Percentiles rank a stretch among this genome's conserved stretches.
Conservation (phyloP, 2,888 invertebrate species). For the Rutpela maculata region DNA sequence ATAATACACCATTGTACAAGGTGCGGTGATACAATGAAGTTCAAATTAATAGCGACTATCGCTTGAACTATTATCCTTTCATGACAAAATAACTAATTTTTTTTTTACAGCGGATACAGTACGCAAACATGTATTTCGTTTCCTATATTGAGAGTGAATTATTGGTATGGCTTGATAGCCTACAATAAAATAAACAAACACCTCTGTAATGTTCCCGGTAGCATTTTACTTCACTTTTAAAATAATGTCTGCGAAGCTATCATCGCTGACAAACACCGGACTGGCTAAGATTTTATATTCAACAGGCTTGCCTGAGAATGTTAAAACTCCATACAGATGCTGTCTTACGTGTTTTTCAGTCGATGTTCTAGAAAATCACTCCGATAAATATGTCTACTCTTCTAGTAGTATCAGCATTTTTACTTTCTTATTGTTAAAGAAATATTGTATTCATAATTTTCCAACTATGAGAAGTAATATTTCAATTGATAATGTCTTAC, state of each 20-base stretch:
- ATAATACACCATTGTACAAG: too few relatives aligned
- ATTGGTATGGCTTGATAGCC: constrained; percentile 42
- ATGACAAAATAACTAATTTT: constrained; percentile 36
- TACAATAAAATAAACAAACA: constrained; percentile 50
- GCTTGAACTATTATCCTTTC: not conserved
- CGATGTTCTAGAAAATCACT: not conserved
- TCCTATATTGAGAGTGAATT: constrained; percentile 49
- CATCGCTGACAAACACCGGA: constrained; percentile 22
- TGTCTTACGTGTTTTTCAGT: not conserved
- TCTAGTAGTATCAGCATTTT: not conserved
- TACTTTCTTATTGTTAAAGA: not conserved
- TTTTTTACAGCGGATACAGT: constrained; percentile 43
- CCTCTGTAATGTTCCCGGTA: constrained; percentile 40
- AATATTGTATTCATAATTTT: too few relatives aligned
- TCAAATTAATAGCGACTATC: not conserved
- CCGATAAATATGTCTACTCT: not conserved
- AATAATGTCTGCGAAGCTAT: constrained; percentile 22
- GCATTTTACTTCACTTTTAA: constrained; percentile 23
- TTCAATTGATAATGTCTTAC: too few relatives aligned
- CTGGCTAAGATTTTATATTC: constrained; percentile 22
- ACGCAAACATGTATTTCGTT: constrained; percentile 42
- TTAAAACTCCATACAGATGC: constrained; percentile 11
- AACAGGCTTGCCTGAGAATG: not conserved
- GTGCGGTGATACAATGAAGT: not conserved
- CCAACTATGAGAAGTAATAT: too few relatives aligned